Evolutionary conservation across 2,797 vertebrate species (phyloP).

Genomic region (Bradypus variegatus): DNA sequence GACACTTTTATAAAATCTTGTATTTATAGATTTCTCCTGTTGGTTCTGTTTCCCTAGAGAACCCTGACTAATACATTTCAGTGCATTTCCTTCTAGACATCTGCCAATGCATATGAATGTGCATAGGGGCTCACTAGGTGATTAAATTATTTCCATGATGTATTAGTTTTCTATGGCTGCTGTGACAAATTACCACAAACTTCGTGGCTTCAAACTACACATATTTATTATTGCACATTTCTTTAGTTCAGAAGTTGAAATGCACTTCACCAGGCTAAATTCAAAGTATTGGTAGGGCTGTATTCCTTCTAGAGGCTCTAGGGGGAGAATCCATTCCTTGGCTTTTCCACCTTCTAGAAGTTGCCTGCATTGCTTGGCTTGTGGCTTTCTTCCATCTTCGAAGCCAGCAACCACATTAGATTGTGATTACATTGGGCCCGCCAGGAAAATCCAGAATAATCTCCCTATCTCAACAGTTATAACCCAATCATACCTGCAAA

Average conservation of each 20-base stretch:
- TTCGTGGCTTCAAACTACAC: not conserved
- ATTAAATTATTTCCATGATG: not conserved
- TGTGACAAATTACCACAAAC: not conserved
- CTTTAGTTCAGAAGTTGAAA: not conserved
- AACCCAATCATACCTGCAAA: not conserved
- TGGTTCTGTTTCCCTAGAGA: no score
- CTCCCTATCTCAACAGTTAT: not conserved
- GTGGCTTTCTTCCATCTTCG: not conserved
- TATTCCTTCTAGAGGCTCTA: not conserved
- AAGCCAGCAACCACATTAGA: not conserved
- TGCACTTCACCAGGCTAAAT: not conserved
- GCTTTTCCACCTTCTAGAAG: not conserved
- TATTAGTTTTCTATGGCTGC: not conserved
- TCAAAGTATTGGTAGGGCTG: not conserved
- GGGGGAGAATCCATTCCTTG: not conserved
- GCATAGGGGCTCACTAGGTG: not conserved
- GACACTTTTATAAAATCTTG: no score
- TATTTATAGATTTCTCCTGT: no score
- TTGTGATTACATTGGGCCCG: not conserved
- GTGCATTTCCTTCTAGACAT: not conserved
- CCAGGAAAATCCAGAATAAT: not conserved
- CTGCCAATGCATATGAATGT: not conserved
- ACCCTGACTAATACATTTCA: not conserved
- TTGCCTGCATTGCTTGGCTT: not conserved
- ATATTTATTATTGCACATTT: not conserved